phyloP scores from a whole-genome alignment of 2,797 vertebrate genomes.

The Microcaecilia unicolor region DNA sequence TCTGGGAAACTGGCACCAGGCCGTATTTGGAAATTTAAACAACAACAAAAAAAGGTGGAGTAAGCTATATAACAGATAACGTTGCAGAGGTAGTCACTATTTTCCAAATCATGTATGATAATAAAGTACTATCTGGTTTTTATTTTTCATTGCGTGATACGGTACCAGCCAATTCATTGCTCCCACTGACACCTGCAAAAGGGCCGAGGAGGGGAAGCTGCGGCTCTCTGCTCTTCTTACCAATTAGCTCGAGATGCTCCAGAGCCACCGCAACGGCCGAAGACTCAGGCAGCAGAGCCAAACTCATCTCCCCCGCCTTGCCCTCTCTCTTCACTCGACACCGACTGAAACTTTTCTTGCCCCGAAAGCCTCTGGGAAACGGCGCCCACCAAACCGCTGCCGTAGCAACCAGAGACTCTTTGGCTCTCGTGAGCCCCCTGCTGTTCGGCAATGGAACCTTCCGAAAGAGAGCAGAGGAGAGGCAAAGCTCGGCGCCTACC shows the following conservation, averaged over 20 bases:
- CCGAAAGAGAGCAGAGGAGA: background rate
- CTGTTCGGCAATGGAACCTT: background rate
- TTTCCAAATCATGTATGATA: no score
- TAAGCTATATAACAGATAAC: no score
- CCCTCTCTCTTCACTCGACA: background rate
- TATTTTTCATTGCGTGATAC: no score
- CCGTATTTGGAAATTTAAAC: no score
- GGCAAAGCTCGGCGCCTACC: no score
- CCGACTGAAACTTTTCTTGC: no score
- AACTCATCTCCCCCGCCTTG: background rate
- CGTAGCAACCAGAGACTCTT: background rate
- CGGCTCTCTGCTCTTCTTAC: conserved; percentile 8
- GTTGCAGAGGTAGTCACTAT: no score
- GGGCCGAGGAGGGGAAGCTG: background rate
- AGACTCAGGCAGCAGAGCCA: conserved; percentile 2
- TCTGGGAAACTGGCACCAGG: no score
- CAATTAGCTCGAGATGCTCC: conserved; percentile 23
- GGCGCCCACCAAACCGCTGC: background rate
- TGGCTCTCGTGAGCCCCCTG: background rate
- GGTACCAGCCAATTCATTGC: no score
- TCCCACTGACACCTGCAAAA: no score
- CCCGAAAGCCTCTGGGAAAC: background rate
- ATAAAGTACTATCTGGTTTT: no score
- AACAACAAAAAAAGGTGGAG: no score
- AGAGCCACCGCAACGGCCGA: conserved; percentile 7